phyloP scores from a whole-genome alignment of 2,113 vertebrate species.

The Aythya baeri region DNA sequence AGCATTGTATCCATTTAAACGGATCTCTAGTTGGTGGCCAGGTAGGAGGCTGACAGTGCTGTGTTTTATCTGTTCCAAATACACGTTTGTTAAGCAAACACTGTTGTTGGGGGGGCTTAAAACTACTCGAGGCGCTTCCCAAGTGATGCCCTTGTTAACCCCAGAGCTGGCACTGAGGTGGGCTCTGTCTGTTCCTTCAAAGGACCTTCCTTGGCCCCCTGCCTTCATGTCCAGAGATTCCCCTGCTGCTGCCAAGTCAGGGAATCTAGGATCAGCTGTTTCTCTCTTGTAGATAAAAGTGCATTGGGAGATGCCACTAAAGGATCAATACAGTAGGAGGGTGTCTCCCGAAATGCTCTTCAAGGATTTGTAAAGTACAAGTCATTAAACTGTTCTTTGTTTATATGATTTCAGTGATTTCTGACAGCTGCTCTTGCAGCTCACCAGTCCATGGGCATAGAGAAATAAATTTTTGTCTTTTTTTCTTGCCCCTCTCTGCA shows the following conservation, averaged over 20 bases:
- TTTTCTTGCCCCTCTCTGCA: background rate
- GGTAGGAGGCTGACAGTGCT: background rate
- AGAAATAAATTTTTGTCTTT: background rate
- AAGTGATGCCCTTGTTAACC: background rate
- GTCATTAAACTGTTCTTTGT: background rate
- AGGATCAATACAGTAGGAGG: background rate
- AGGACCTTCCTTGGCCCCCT: background rate
- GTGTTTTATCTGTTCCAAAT: background rate
- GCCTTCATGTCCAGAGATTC: background rate
- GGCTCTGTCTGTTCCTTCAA: background rate
- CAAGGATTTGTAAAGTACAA: background rate
- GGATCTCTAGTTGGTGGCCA: background rate
- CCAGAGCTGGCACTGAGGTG: background rate
- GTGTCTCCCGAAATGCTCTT: background rate
- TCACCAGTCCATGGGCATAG: background rate
- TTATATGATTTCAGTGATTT: background rate
- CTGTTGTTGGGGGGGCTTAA: background rate
- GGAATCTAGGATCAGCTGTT: background rate
- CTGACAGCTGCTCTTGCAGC: background rate
- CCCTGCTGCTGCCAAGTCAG: rapidly evolving
- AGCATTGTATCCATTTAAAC: background rate
- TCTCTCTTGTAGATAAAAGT: background rate
- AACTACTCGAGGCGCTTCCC: background rate
- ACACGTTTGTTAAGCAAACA: rapidly evolving
- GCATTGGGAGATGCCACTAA: background rate